phyloP scores from a whole-genome alignment of 2,113 vertebrate species.

The Megaleporinus macrocephalus region DNA sequence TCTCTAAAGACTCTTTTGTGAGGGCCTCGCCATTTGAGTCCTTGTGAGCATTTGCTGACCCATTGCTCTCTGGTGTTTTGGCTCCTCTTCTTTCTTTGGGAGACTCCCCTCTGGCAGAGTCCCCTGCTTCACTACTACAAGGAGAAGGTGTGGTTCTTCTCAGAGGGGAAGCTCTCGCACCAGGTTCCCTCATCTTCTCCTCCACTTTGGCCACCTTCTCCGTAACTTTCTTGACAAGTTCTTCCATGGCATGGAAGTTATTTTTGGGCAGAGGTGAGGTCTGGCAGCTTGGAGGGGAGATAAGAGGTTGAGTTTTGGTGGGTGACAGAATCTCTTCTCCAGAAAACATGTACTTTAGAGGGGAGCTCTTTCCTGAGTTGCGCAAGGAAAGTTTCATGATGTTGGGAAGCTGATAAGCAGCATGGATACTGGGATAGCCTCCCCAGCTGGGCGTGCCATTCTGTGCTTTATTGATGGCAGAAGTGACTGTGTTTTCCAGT shows the following conservation, averaged over 20 bases:
- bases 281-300: conserved; percentile 89
- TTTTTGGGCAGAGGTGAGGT: conserved; percentile 94
- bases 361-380: conserved; percentile 85
- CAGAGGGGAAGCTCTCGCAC: conserved; percentile 82
- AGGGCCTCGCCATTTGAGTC: conserved; percentile 84
- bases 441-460: conserved; percentile 98
- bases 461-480: conserved; percentile 98
- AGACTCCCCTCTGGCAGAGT: conserved; percentile 82
- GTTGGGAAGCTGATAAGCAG: conserved; percentile 97
- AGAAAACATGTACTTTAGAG: conserved; percentile 90
- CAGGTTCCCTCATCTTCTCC: conserved; percentile 91
- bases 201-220: conserved; percentile 98
- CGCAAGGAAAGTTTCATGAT: conserved; percentile 97
- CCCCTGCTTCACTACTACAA: conserved; percentile 88
- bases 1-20: conserved; percentile 82
- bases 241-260: conserved; percentile 98
- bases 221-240: conserved; percentile 95
- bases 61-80: conserved; percentile 84
- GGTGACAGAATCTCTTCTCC: conserved; percentile 87
- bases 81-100: conserved; percentile 79
- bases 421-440: conserved; percentile 97
- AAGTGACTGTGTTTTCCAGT: conserved; percentile 97
- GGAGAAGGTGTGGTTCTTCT: conserved; percentile 89
- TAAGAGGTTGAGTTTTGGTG: conserved; percentile 86
- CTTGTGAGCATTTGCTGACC: conserved; percentile 73